These are phyloP conservation scores for Aelia acuminata DNA, from an alignment of 2,888 invertebrate species.

Conservation along the genomic window DNA sequence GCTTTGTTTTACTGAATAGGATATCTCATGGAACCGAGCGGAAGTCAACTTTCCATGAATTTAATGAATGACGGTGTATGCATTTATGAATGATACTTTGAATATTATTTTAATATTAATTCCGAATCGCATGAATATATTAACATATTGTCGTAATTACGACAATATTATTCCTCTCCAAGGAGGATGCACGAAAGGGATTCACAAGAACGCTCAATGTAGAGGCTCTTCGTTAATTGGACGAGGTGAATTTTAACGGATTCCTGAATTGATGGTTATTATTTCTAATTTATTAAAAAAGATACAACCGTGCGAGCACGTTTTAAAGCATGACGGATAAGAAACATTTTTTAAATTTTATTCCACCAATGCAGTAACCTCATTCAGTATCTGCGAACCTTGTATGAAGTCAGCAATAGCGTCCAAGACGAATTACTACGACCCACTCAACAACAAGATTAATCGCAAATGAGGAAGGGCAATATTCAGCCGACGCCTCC, in stretches of 20 bases:
- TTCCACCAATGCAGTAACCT: too few relatives aligned
- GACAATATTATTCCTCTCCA: constrained; percentile 10
- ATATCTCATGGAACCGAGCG: constrained; percentile 13
- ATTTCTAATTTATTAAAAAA: not conserved
- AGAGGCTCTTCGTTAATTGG: not conserved
- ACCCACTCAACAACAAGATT: too few relatives aligned
- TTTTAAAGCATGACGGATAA: too few relatives aligned
- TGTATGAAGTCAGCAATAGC: too few relatives aligned
- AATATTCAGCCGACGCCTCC: too few relatives aligned
- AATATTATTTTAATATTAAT: constrained; percentile 39
- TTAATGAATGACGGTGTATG: constrained; percentile 27
- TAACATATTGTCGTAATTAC: constrained; percentile 22
- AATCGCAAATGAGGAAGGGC: too few relatives aligned
- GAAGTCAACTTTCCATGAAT: constrained; percentile 28
- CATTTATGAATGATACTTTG: constrained; percentile 41
- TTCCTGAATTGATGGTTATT: not conserved
- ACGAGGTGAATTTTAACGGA: not conserved
- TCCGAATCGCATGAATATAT: constrained; percentile 23
- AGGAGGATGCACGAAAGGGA: not conserved
- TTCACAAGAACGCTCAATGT: constrained; percentile 10
- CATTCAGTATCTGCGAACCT: too few relatives aligned
- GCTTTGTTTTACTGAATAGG: constrained; percentile 31
- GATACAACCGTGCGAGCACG: too few relatives aligned
- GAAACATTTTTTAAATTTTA: too few relatives aligned
- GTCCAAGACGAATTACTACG: too few relatives aligned